Conservation (phyloP, 2,113 vertebrate species). For the Polypterus senegalus region DNA sequence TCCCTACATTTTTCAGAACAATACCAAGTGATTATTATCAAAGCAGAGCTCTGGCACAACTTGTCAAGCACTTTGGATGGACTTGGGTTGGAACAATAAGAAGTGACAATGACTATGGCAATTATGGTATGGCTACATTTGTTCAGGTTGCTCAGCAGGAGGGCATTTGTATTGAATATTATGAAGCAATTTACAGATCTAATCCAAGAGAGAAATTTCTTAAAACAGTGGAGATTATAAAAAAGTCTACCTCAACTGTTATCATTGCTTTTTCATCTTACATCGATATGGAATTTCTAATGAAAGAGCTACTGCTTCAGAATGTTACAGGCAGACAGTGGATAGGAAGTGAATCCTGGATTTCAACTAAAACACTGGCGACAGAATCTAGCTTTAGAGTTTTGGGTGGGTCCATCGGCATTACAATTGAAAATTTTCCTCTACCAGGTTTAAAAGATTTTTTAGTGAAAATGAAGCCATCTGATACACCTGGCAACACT, state of each 20-base stretch:
- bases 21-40: slow-evolving; percentile 8
- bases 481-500: neutral
- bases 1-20: neutral
- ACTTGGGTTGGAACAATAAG: slow-evolving; percentile 9
- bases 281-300: neutral
- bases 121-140: slow-evolving; percentile 2
- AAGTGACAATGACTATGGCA: slow-evolving; percentile 11
- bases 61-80: slow-evolving; percentile 10
- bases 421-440: neutral
- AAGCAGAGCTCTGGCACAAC: slow-evolving; percentile 3
- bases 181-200: slow-evolving; percentile 1
- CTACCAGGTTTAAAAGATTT: too few species aligned
- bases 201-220: neutral
- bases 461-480: too few species aligned
- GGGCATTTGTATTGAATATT: slow-evolving; percentile 5
- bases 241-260: slow-evolving; percentile 2
- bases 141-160: neutral
- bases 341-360: slow-evolving; percentile 7
- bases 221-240: neutral
- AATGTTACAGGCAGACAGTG: slow-evolving; percentile 7
- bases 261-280: neutral
- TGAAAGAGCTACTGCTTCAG: slow-evolving; percentile 2
- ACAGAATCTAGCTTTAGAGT: neutral
- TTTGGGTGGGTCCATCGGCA: neutral
- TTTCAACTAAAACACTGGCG: neutral